These are phyloP conservation scores for Amphilophus citrinellus DNA, from an alignment of 2,113 vertebrate genomes.

Conservation along the genomic window DNA sequence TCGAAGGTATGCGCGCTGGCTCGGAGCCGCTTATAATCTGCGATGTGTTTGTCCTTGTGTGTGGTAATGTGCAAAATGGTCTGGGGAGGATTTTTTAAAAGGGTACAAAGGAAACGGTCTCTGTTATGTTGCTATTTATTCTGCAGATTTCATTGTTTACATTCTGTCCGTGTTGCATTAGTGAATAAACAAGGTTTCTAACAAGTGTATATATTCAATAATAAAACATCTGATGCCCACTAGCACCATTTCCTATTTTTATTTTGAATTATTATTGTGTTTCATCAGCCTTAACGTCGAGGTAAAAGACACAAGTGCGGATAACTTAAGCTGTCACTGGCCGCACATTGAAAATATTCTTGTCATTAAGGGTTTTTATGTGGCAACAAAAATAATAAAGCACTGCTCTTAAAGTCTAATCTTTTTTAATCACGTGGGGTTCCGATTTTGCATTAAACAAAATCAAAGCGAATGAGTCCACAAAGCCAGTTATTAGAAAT, in stretches of 20 bases:
- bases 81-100: neutral
- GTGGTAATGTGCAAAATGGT: neutral
- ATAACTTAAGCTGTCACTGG: constrained; percentile 42
- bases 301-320: constrained; percentile 11
- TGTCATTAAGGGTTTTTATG: neutral
- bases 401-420: neutral
- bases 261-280: neutral
- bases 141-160: constrained; percentile 54
- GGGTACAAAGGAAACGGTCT: neutral
- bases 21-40: neutral
- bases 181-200: neutral
- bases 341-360: neutral
- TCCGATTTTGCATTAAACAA: neutral
- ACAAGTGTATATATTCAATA: neutral
- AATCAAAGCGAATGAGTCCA: neutral
- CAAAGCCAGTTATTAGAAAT: constrained; percentile 15
- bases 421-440: neutral
- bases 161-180: constrained; percentile 16
- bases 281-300: neutral
- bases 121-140: constrained; percentile 28
- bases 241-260: neutral
- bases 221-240: neutral
- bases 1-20: constrained; percentile 76
- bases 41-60: constrained; percentile 21
- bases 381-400: neutral